phyloP scores from a whole-genome alignment of 2,888 invertebrate genomes.

The Boloria euphrosyne region DNA sequence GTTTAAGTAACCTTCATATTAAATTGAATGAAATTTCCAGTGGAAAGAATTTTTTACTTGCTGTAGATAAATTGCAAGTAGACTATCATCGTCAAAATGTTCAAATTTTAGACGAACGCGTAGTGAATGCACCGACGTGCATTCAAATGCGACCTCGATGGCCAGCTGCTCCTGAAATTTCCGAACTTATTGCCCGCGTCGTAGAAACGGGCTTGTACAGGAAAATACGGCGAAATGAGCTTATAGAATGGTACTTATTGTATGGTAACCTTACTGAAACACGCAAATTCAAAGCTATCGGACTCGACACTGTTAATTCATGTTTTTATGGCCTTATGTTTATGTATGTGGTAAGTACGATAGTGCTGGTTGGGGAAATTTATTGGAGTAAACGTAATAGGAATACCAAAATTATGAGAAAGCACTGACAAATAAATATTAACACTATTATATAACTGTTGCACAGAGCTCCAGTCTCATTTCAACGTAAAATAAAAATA shows the following conservation, averaged over 20 bases:
- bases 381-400: constrained; percentile 36
- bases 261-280: constrained; percentile 10
- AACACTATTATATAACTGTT: neutral
- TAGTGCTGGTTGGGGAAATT: constrained; percentile 53
- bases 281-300: constrained; percentile 42
- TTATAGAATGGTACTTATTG: constrained; percentile 10
- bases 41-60: constrained; percentile 54
- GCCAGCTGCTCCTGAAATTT: constrained; percentile 52
- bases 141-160: constrained; percentile 60
- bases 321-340: constrained; percentile 54
- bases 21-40: constrained; percentile 47
- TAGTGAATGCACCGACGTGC: constrained; percentile 46
- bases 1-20: constrained; percentile 38
- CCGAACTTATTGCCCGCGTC: constrained; percentile 42
- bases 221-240: constrained; percentile 21
- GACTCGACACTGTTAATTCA: constrained; percentile 48
- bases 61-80: constrained; percentile 44
- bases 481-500: too few relatives aligned
- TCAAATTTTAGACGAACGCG: constrained; percentile 51
- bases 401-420: neutral
- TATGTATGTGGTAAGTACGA: constrained; percentile 47
- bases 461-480: too few relatives aligned
- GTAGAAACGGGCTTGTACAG: constrained; percentile 50
- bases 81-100: constrained; percentile 42
- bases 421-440: neutral